These are phyloP conservation scores for Phymorhynchus buccinoides DNA, from an alignment of 1,140 invertebrate genomes.

Conservation along the genomic window DNA sequence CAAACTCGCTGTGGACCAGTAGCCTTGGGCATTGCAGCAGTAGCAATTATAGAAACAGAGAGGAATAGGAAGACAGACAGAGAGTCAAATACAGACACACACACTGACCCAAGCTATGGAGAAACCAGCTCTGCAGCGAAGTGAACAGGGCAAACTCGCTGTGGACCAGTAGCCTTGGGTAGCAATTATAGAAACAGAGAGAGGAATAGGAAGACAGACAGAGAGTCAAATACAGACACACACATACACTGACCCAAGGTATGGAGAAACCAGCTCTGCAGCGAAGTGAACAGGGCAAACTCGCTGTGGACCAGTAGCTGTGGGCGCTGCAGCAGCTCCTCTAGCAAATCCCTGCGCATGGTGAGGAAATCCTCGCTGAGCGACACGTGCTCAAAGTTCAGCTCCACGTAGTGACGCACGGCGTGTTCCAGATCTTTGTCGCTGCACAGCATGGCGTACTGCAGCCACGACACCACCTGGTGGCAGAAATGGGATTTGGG, in stretches of 20 bases:
- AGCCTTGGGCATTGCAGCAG: too few species aligned
- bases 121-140: too few species aligned
- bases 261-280: slow-evolving; percentile 76
- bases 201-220: not conserved
- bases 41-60: too few species aligned
- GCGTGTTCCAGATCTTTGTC: slow-evolving; percentile 84
- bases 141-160: too few species aligned
- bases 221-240: not conserved
- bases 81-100: too few species aligned
- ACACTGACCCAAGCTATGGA: too few species aligned
- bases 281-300: slow-evolving; percentile 84
- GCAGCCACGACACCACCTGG: slow-evolving; percentile 90
- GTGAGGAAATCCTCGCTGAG: slow-evolving; percentile 85
- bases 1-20: too few species aligned
- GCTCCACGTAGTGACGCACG: slow-evolving; percentile 90
- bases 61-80: too few species aligned
- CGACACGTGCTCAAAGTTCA: slow-evolving; percentile 90
- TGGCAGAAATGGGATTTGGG: too few species aligned
- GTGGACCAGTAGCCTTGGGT: too few species aligned
- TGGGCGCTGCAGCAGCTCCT: slow-evolving; percentile 85
- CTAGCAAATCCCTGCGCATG: slow-evolving; percentile 86
- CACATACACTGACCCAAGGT: slow-evolving; percentile 52
- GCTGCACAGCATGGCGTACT: slow-evolving; percentile 88
- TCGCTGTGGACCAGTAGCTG: slow-evolving; percentile 93
- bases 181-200: too few species aligned